Conservation (phyloP, 2,888 invertebrate species). For the Melanotus villosus region DNA sequence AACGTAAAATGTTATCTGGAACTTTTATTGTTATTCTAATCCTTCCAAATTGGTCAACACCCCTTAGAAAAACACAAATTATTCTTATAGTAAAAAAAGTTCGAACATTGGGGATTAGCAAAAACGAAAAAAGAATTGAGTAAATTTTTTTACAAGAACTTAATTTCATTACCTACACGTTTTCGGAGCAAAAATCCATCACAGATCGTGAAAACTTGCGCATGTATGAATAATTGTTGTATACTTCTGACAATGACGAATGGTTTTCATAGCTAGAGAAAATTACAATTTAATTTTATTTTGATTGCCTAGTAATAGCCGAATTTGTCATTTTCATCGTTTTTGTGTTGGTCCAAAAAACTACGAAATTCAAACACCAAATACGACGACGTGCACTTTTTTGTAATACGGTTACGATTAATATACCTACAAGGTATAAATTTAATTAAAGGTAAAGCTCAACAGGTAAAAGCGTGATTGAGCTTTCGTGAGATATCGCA, state of each 20-base stretch:
- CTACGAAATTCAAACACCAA: no score
- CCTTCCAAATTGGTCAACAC: no score
- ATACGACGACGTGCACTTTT: no score
- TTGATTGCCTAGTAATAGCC: conserved; percentile 36
- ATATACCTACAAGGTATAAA: not conserved
- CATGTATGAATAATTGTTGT: conserved; percentile 28
- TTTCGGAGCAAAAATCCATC: conserved; percentile 4
- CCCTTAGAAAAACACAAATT: no score
- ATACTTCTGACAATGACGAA: conserved; percentile 26
- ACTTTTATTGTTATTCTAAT: no score
- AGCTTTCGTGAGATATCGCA: conserved; percentile 57
- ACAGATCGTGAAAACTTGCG: conserved; percentile 19
- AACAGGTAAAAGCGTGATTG: conserved; percentile 59
- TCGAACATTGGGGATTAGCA: no score
- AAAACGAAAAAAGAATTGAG: no score
- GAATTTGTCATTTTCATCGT: conserved; percentile 3
- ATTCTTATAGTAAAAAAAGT: no score
- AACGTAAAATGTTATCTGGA: no score
- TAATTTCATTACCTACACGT: not conserved
- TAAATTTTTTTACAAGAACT: not conserved
- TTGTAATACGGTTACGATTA: no score
- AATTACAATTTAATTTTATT: conserved; percentile 27
- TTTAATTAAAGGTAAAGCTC: conserved; percentile 36
- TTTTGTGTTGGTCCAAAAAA: not conserved
- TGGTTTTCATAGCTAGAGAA: conserved; percentile 12